Evolutionary conservation across 2,797 vertebrate species (phyloP), one percentile per base, ranked within the genome.

Genomic region (Poecilia picta): DNA sequence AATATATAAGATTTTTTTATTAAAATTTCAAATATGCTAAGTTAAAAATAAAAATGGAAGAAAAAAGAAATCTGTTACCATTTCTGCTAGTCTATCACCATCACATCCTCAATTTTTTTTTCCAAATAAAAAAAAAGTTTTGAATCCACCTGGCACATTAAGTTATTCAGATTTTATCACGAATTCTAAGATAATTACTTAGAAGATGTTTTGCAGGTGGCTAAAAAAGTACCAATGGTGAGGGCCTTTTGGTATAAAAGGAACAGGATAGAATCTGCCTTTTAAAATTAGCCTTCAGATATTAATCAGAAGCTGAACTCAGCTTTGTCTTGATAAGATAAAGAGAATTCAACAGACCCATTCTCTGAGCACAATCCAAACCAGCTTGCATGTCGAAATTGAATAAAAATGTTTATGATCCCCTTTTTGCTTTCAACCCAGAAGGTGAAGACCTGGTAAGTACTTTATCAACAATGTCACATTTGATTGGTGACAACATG

Each of bases 401-500:
- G 36, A 71, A 59, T 36, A 66, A 51, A 62, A 78, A 23, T 85
- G 49, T 88, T 75, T 74, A 71, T 74, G 77, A 74, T 74, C 7
- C 33, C 66, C 76, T 73, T 45, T 33, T 41, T 77, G 80, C 73
- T 59, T 79, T 81, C 45, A 78, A 28, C 75, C 80, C 85, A 83
- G 64, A 84, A 77, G 84, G 85, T 80, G 76, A 88, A 33, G 87
- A 85, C 76, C 78, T 45, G 59, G 31, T 86, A 59, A 33, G 20
- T 73, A 78, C 72, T 73, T 51, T 71, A 81, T 81, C 73, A 90
- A 87, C 88, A 85, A 80, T 79, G 81, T 90, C 81, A 81, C 83
- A 81, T 87, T 81, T 83, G 86, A 80, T 83, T 83, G 72, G 72
- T 81, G 84, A 89, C 83, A 92, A 89, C 79, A 89, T 66, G 66